Evolutionary conservation across 2,113 vertebrate genomes (phyloP).

Genomic region (Microcebus tavaratra): DNA sequence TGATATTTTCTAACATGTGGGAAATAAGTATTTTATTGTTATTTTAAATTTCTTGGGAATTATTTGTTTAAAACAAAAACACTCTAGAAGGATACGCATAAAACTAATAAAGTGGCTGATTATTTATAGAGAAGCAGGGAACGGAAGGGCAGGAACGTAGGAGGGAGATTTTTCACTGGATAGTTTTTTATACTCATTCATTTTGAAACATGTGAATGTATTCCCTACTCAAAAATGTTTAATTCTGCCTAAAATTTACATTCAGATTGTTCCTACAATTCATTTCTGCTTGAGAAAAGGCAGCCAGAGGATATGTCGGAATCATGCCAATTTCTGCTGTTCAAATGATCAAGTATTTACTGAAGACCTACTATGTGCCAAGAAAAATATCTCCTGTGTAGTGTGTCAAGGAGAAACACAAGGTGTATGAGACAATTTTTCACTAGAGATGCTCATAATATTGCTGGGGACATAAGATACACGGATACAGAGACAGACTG

Average conservation of each 20-base stretch:
- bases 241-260: background rate
- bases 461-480: background rate
- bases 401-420: background rate
- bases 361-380: background rate
- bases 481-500: background rate
- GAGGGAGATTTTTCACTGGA: rapidly evolving
- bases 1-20: background rate
- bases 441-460: background rate
- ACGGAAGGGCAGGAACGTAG: background rate
- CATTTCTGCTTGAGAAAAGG: background rate
- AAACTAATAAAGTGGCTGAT: background rate
- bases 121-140: background rate
- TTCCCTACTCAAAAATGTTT: background rate
- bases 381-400: background rate
- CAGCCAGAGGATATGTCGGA: background rate
- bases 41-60: background rate
- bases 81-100: background rate
- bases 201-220: background rate
- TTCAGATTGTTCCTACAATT: background rate
- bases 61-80: background rate
- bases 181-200: background rate
- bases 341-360: background rate
- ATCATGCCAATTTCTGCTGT: background rate
- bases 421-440: background rate
- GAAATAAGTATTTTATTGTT: background rate